phyloP scores from a whole-genome alignment of 2,888 invertebrate genomes.

The Toxonevra muliebris region DNA sequence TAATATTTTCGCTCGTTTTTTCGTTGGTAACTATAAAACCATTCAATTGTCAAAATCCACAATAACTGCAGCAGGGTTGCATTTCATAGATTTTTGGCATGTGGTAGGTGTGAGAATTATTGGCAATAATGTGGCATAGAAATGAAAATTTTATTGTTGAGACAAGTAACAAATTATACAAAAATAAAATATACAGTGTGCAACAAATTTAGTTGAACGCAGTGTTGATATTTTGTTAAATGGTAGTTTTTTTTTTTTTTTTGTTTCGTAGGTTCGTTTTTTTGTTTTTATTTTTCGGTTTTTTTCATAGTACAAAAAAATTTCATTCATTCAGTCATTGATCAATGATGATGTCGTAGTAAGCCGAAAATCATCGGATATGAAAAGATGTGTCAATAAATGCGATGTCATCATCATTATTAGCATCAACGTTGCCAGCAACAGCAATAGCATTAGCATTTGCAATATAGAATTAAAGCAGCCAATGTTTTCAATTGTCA shows the following conservation, averaged over 20 bases:
- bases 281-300: constrained; percentile 12
- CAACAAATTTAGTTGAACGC: too few relatives aligned
- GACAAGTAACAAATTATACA: too few relatives aligned
- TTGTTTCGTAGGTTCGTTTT: constrained; percentile 15
- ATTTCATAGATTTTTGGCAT: too few relatives aligned
- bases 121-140: too few relatives aligned
- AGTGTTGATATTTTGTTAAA: too few relatives aligned
- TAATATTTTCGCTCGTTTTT: constrained; percentile 3
- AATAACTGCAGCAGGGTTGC: too few relatives aligned
- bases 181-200: too few relatives aligned
- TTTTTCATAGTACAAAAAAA: constrained; percentile 8
- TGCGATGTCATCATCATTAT: constrained; percentile 65
- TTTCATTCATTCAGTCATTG: constrained; percentile 52
- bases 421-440: constrained; percentile 27
- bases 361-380: constrained; percentile 65
- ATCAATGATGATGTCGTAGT: constrained; percentile 54
- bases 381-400: constrained; percentile 63
- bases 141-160: too few relatives aligned
- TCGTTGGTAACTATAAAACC: neutral
- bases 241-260: constrained; percentile 21
- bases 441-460: constrained; percentile 42
- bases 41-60: constrained; percentile 1
- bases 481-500: constrained; percentile 40
- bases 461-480: constrained; percentile 35
- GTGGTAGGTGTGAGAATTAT: too few relatives aligned